Conservation (phyloP, 2,888 invertebrate genomes). For the Netelia virgata region DNA sequence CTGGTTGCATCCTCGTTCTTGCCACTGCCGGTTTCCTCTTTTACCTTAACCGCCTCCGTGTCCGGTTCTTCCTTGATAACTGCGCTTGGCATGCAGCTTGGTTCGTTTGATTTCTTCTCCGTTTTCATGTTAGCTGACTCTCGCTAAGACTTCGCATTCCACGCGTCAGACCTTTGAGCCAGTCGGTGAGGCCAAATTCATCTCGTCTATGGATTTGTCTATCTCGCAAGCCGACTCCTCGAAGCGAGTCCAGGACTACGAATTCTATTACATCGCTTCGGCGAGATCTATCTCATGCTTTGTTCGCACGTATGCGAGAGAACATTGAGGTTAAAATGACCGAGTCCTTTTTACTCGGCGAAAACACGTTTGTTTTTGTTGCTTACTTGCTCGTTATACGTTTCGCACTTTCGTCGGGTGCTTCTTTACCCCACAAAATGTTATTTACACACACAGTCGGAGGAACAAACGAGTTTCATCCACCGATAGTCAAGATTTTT, state of each 20-base stretch:
- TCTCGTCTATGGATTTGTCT: not conserved
- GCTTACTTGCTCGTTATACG: not conserved
- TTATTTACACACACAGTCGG: not conserved
- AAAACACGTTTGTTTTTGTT: slow-evolving; percentile 5
- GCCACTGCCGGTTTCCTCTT: slow-evolving; percentile 79
- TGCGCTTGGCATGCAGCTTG: slow-evolving; percentile 81
- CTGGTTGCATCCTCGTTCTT: slow-evolving; percentile 81
- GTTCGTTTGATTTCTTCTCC: slow-evolving; percentile 83
- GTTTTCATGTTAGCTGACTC: slow-evolving; percentile 82
- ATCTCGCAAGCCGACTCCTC: too few relatives aligned
- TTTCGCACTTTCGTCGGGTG: not conserved
- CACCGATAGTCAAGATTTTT: not conserved
- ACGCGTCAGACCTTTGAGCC: slow-evolving; percentile 42
- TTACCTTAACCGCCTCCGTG: slow-evolving; percentile 82
- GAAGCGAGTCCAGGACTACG: too few relatives aligned
- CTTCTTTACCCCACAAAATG: not conserved
- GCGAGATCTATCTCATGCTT: too few relatives aligned
- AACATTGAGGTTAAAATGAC: not conserved
- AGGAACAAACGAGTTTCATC: not conserved
- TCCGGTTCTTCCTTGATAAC: slow-evolving; percentile 84
- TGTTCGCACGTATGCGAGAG: not conserved
- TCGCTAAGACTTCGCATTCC: slow-evolving; percentile 52
- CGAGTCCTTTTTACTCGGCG: not conserved
- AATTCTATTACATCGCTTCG: too few relatives aligned
- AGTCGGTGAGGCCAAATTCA: not conserved